Base-by-base conservation (phyloP, 2,888 invertebrate species). In the Aphidoletes aphidimyza region DNA sequence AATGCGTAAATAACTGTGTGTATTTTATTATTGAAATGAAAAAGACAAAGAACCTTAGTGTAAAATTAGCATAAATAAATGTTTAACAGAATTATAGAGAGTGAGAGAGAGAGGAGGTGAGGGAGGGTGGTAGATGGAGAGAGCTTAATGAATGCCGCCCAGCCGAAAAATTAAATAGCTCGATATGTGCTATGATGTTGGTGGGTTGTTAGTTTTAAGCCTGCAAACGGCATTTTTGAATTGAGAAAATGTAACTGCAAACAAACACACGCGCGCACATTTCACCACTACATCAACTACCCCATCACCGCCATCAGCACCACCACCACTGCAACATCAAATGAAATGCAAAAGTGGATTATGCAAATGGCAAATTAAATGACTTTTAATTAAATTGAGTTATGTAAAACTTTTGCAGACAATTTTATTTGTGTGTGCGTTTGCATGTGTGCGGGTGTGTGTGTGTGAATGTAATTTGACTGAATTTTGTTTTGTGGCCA, bases 381-480 rank as follows among this genome's bases (percentile, higher is more conserved):
- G 69, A 69, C 69, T 69, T 69, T 69, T 69, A 69, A 69, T 69
- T 69, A 69, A 69, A 69, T 69, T 69, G 69, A 69, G 69, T 69
- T 69, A 69, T 69, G 69, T 69, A 69, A 69, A 69, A 69, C 9
- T 69, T 69, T 26, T 69, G 69, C 34, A 54, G 54, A 30, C 69
- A 69, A 69, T 30, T 69, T 69, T 69, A 54, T 54, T n/a, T 54
- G 22, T 19, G 54, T 2, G 5, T 11, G 22, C 22, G 2, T 5
- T 2, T 54, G 54, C 22, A 11, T 14, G 47, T 19, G 22, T 26
- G 54, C 3, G 26, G n/a, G 54, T 11, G n/a, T 14, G 30, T 69
- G 69, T 69, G 69, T 69, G 69, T 69, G 6, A 14, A 30, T 11
- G 3, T 42, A 42, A 42, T 54, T 54, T 11, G 26, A 5, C 17